A percentile compares a stretch with the other conserved stretches of the same genome.
Conservation (phyloP, 2,113 vertebrate genomes). For the Hippocampus comes region DNA sequence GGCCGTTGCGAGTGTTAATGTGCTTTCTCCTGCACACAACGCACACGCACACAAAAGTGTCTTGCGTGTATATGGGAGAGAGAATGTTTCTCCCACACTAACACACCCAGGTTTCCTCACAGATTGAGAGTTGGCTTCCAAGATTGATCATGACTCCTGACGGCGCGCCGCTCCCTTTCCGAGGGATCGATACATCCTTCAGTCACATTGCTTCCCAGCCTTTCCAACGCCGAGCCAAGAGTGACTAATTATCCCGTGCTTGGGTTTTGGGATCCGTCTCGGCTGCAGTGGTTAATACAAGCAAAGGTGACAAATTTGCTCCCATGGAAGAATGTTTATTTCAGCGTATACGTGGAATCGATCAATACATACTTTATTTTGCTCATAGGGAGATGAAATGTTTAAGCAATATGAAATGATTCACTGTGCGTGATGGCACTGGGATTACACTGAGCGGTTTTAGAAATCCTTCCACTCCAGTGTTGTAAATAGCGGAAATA, state of each 20-base stretch:
- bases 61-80: slow-evolving; percentile 37
- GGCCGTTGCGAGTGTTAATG: slow-evolving; percentile 58
- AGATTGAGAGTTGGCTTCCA: slow-evolving; percentile 62
- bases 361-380: slow-evolving; percentile 58
- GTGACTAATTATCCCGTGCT: slow-evolving; percentile 71
- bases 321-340: slow-evolving; percentile 60
- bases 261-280: slow-evolving; percentile 59
- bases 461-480: neutral
- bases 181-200: slow-evolving; percentile 71
- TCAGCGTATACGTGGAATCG: slow-evolving; percentile 41
- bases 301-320: slow-evolving; percentile 49
- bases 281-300: slow-evolving; percentile 61
- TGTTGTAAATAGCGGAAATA: neutral
- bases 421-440: neutral
- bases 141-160: slow-evolving; percentile 72
- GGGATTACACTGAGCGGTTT: neutral
- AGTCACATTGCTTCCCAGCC: slow-evolving; percentile 70
- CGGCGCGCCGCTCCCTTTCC: slow-evolving; percentile 57
- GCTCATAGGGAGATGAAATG: slow-evolving; percentile 39
- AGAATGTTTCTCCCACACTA: slow-evolving; percentile 34
- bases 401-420: slow-evolving; percentile 41
- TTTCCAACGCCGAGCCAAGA: slow-evolving; percentile 53
- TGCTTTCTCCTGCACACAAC: slow-evolving; percentile 31
- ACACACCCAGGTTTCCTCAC: slow-evolving; percentile 53
- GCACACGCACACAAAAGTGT: slow-evolving; percentile 30